Conservation (phyloP, 2,797 vertebrate genomes). For the Zalophus californianus region DNA sequence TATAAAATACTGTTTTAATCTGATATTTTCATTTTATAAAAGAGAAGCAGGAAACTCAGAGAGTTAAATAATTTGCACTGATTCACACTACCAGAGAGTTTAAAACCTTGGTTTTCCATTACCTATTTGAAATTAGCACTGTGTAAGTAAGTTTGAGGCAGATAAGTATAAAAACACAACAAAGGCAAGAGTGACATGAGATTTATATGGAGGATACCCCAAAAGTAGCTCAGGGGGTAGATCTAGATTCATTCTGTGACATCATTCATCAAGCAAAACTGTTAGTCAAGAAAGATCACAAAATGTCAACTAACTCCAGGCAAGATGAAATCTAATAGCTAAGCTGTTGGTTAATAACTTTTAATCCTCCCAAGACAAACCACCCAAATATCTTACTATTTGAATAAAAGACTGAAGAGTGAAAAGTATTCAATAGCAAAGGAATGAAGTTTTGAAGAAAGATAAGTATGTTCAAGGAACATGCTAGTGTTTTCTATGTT, state of each 20-base stretch:
- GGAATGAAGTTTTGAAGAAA: background rate
- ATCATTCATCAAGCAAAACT: background rate
- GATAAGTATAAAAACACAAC: background rate
- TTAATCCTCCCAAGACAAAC: background rate
- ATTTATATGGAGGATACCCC: background rate
- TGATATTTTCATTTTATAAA: conserved; percentile 40
- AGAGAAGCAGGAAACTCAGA: background rate
- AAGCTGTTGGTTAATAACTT: background rate
- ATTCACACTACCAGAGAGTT: background rate
- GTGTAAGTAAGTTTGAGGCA: background rate
- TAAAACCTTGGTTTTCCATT: background rate
- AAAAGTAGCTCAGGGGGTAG: background rate
- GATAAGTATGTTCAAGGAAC: background rate
- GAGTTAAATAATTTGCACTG: background rate
- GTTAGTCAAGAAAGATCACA: background rate
- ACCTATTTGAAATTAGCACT: background rate
- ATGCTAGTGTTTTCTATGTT: background rate
- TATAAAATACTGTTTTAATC: background rate
- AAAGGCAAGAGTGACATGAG: background rate
- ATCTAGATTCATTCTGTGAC: background rate
- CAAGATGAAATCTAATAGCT: background rate
- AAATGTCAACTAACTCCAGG: conserved; percentile 11
- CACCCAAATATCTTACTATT: background rate
- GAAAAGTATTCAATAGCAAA: background rate
- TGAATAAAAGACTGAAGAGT: background rate